phyloP scores from a whole-genome alignment of 2,113 vertebrate genomes.

The Myrmecobius fasciatus region DNA sequence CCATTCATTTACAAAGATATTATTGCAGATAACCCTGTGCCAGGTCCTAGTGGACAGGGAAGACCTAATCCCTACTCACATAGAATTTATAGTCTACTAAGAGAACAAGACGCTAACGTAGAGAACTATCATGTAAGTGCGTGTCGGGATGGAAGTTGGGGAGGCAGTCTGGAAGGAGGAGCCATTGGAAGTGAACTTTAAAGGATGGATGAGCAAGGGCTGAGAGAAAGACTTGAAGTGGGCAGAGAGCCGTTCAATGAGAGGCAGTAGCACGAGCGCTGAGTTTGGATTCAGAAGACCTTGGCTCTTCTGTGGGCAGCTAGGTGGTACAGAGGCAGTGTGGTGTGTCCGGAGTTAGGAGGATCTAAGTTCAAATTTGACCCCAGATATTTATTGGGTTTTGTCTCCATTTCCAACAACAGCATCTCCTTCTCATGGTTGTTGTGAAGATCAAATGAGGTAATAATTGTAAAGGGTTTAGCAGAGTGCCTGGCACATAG shows the following conservation, averaged over 20 bases:
- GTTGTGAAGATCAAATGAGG: neutral
- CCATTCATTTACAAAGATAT: neutral
- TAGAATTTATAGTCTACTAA: neutral
- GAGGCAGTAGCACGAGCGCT: neutral
- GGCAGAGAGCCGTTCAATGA: neutral
- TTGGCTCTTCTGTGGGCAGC: neutral
- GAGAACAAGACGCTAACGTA: neutral
- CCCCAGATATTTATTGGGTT: neutral
- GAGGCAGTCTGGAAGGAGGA: neutral
- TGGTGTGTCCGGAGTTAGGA: neutral
- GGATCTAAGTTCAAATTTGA: neutral
- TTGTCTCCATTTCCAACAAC: neutral
- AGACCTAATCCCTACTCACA: neutral
- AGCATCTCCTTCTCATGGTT: neutral
- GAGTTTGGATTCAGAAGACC: neutral
- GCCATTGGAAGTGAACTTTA: neutral
- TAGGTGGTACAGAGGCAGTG: neutral
- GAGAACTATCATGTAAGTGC: neutral
- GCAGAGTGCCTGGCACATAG: neutral
- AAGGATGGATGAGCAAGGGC: neutral
- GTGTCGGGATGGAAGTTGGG: neutral
- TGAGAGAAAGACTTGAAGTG: neutral
- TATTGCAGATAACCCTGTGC: neutral
- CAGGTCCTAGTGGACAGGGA: neutral
- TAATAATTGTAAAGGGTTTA: neutral